A percentile compares a stretch with the other conserved stretches of the same genome.
Evolutionary conservation across 2,888 invertebrate species (phyloP).

Genomic region (Tetanocera ferruginea): DNA sequence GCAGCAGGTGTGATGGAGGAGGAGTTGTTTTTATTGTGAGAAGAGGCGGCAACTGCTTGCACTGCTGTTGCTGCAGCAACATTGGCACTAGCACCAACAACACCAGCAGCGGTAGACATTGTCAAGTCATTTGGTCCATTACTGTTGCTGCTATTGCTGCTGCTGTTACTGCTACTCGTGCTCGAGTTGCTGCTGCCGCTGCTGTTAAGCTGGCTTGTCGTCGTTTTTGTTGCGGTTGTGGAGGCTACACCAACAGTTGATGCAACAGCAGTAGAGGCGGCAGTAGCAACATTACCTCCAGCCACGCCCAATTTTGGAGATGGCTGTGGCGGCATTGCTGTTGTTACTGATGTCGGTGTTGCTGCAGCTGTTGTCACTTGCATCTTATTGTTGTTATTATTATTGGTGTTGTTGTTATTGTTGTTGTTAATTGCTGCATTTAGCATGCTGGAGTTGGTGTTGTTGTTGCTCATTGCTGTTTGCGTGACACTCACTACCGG

Average conservation of each 20-base stretch:
- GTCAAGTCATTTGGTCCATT: slow-evolving; percentile 63
- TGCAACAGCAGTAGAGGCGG: slow-evolving; percentile 41
- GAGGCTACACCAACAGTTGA: slow-evolving; percentile 42
- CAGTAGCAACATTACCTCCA: slow-evolving; percentile 40
- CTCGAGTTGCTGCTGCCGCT: slow-evolving; percentile 50
- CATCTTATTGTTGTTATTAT: slow-evolving; percentile 53
- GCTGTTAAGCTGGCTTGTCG: slow-evolving; percentile 51
- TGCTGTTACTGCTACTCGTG: slow-evolving; percentile 51
- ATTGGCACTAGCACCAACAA: slow-evolving; percentile 31
- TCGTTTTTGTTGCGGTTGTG: slow-evolving; percentile 51
- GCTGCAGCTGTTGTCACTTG: slow-evolving; percentile 45
- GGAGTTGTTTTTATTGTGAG: slow-evolving; percentile 45
- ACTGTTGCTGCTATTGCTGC: slow-evolving; percentile 48
- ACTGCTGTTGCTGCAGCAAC: slow-evolving; percentile 48
- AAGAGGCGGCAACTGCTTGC: slow-evolving; percentile 45
- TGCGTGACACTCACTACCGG: slow-evolving; percentile 50
- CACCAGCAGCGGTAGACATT: slow-evolving; percentile 52
- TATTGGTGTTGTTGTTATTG: slow-evolving; percentile 58
- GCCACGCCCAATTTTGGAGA: slow-evolving; percentile 43
- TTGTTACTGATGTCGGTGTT: slow-evolving; percentile 46
- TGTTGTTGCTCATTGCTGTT: slow-evolving; percentile 40
- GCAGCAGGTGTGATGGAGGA: slow-evolving; percentile 46
- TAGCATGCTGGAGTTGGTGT: slow-evolving; percentile 39
- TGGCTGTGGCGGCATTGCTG: slow-evolving; percentile 39
- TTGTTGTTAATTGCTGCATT: slow-evolving; percentile 54